Conservation (phyloP, 2,888 invertebrate species). For the Anagyrus pseudococci region DNA sequence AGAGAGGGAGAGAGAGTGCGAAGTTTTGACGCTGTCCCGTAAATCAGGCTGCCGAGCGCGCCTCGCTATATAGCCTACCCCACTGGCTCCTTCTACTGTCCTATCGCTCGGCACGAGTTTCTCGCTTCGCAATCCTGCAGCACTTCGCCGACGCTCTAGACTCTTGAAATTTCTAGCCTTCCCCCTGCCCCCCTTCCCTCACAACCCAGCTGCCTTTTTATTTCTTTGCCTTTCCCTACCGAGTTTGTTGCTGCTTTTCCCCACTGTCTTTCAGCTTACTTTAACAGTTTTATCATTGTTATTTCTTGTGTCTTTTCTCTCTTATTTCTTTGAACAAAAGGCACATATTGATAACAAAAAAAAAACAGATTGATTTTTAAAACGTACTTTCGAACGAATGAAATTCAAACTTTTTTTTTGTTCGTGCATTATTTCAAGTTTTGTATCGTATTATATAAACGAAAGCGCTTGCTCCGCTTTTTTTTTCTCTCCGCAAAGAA, state of each 20-base stretch:
- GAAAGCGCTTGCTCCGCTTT: too few species aligned
- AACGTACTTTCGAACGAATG: neutral
- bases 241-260: neutral
- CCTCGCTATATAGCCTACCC: slow-evolving; percentile 1
- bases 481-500: too few species aligned
- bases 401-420: too few species aligned
- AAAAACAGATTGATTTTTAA: neutral
- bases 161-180: too few species aligned
- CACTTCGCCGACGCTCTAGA: too few species aligned
- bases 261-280: neutral
- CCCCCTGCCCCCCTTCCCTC: slow-evolving; percentile 1
- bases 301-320: too few species aligned
- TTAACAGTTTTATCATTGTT: neutral
- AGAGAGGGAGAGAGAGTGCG: slow-evolving; percentile 50
- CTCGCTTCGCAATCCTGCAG: slow-evolving; percentile 15
- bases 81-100: neutral
- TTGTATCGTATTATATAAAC: too few species aligned
- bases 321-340: too few species aligned
- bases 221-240: neutral
- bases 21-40: slow-evolving; percentile 60
- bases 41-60: slow-evolving; percentile 49
- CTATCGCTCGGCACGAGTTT: slow-evolving; percentile 24
- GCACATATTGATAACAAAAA: neutral
- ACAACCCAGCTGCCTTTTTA: slow-evolving; percentile 13
- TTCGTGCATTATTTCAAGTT: too few species aligned